These are phyloP conservation scores for Mola mola DNA, from an alignment of 2,113 vertebrate genomes.

Conservation along the genomic window DNA sequence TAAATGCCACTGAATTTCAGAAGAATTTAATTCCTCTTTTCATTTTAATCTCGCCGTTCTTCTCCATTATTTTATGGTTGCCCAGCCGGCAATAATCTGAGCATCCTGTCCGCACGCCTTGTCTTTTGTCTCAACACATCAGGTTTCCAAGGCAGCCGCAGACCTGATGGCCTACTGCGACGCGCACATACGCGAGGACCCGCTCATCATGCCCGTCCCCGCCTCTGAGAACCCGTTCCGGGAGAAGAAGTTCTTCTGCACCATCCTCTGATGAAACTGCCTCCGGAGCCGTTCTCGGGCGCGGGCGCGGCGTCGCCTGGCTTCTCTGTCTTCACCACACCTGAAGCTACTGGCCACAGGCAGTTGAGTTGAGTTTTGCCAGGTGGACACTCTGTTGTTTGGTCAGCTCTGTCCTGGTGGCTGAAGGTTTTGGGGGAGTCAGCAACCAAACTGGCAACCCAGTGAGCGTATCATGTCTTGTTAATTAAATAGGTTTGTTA, in stretches of 20 bases:
- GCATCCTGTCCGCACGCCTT: background rate
- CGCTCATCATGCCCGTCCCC: conserved; percentile 95
- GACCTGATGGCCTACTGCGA: conserved; percentile 98
- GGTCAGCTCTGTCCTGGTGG: conserved; percentile 73
- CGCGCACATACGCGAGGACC: conserved; percentile 94
- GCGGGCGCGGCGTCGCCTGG: conserved; percentile 67
- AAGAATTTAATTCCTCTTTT: no score
- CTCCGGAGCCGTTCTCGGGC: conserved; percentile 24
- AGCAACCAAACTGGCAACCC: conserved; percentile 72
- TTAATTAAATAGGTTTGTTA: conserved; percentile 84
- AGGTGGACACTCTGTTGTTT: conserved; percentile 74
- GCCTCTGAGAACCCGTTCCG: conserved; percentile 98
- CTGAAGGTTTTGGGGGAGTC: conserved; percentile 72
- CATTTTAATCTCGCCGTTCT: background rate
- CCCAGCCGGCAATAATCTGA: background rate
- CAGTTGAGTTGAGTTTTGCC: conserved; percentile 72
- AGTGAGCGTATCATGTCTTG: conserved; percentile 77
- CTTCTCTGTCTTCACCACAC: conserved; percentile 78
- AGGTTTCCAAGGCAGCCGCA: conserved; percentile 97
- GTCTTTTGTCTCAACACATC: background rate
- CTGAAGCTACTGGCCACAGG: conserved; percentile 74
- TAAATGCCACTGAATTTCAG: no score
- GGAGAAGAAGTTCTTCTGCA: conserved; percentile 99
- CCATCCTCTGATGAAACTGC: conserved; percentile 95
- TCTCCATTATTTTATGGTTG: background rate